Conservation (phyloP, 2,797 vertebrate species). For the Lerista edwardsae region DNA sequence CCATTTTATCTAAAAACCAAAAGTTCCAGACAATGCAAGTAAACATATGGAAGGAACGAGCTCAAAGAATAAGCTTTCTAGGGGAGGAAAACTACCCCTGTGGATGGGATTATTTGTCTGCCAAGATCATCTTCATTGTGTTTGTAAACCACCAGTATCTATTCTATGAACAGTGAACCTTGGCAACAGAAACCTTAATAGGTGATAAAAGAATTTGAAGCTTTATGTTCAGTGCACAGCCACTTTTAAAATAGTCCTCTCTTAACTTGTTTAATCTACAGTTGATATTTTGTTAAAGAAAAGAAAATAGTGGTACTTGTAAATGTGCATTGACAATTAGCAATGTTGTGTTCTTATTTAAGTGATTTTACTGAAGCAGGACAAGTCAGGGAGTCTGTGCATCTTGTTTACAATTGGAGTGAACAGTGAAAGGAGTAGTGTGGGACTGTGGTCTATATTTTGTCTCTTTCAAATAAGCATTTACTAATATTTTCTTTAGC, state of each 20-base stretch:
- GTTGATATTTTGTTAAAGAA: slow-evolving; percentile 53
- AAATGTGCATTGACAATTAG: slow-evolving; percentile 54
- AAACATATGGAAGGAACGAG: slow-evolving; percentile 67
- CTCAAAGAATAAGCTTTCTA: slow-evolving; percentile 68
- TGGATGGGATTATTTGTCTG: slow-evolving; percentile 55
- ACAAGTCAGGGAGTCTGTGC: slow-evolving; percentile 73
- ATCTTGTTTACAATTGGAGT: slow-evolving; percentile 77
- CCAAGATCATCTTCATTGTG: slow-evolving; percentile 29
- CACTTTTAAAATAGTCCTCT: slow-evolving; percentile 44
- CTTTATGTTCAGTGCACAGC: slow-evolving; percentile 54
- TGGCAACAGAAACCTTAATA: slow-evolving; percentile 54
- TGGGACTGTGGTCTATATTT: slow-evolving; percentile 67
- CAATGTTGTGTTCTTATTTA: slow-evolving; percentile 55
- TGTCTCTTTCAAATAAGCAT: slow-evolving; percentile 63
- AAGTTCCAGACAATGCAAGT: slow-evolving; percentile 64
- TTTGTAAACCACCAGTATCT: slow-evolving; percentile 74
- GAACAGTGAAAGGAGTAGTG: slow-evolving; percentile 58
- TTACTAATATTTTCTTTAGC: slow-evolving; percentile 58
- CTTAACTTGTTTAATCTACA: slow-evolving; percentile 50
- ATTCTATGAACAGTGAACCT: slow-evolving; percentile 64
- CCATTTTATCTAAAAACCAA: slow-evolving; percentile 67
- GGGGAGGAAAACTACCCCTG: slow-evolving; percentile 59
- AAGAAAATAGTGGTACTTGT: slow-evolving; percentile 44
- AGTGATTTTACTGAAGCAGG: slow-evolving; percentile 61
- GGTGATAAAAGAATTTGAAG: slow-evolving; percentile 52